phyloP scores from a whole-genome alignment of 2,888 invertebrate species.

The Hololepta plana region DNA sequence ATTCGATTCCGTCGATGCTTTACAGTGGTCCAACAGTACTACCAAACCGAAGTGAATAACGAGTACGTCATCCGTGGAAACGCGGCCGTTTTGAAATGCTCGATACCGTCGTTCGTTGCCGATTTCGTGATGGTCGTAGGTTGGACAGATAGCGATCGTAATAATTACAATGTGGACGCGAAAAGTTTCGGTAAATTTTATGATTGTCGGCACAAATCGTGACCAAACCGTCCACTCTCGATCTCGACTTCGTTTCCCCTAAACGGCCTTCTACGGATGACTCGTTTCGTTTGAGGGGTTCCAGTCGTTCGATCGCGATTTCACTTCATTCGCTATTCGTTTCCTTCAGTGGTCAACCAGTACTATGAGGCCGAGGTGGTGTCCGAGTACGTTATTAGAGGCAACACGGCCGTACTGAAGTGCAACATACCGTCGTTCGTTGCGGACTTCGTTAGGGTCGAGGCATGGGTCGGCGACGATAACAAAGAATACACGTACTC shows the following conservation, averaged over 20 bases:
- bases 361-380: conserved; percentile 73
- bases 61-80: conserved; percentile 83
- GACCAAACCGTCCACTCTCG: no score
- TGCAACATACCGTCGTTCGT: conserved; percentile 84
- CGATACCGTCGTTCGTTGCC: conserved; percentile 76
- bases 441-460: conserved; percentile 78
- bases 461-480: conserved; percentile 54
- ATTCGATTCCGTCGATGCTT: conserved; percentile 10
- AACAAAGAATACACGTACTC: conserved; percentile 51
- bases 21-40: conserved; percentile 77
- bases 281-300: conserved; percentile 6
- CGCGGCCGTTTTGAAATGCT: conserved; percentile 72
- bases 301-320: conserved; percentile 1
- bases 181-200: conserved; percentile 36
- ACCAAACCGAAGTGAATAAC: conserved; percentile 81
- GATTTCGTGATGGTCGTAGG: conserved; percentile 79
- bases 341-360: conserved; percentile 64
- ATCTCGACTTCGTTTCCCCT: no score
- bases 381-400: conserved; percentile 76
- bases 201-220: not conserved
- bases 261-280: conserved; percentile 14
- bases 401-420: conserved; percentile 73
- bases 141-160: conserved; percentile 69
- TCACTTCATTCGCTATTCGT: conserved; percentile 4
- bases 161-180: conserved; percentile 42